Conservation (phyloP, 2,797 vertebrate genomes). For the Pangasius mekongensis region DNA sequence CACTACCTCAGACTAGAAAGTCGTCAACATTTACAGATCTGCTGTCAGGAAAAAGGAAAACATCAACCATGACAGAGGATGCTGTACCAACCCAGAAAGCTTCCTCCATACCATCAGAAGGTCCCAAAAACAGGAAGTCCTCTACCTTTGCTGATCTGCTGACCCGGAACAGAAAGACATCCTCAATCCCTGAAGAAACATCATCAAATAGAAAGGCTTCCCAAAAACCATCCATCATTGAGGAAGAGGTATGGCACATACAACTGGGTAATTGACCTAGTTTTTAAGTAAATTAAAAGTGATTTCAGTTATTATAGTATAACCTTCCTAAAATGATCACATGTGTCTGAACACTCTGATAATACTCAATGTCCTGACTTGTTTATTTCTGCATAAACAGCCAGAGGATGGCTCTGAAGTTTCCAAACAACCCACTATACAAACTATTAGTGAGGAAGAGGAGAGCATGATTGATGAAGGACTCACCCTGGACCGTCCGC, state of each 20-base stretch:
- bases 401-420: constrained; percentile 61
- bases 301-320: not conserved
- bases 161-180: constrained; percentile 66
- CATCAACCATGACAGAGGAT: constrained; percentile 60
- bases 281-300: not conserved
- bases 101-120: constrained; percentile 64
- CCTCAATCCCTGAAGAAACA: constrained; percentile 59
- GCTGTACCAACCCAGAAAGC: constrained; percentile 57
- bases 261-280: not conserved
- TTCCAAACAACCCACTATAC: constrained; percentile 67
- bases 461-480: constrained; percentile 75
- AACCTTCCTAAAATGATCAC: not conserved
- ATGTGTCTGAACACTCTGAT: not conserved
- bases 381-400: constrained; percentile 24
- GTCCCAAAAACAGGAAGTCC: constrained; percentile 58
- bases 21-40: constrained; percentile 71
- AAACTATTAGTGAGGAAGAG: constrained; percentile 73
- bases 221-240: constrained; percentile 70
- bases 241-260: constrained; percentile 69
- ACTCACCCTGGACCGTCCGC: constrained; percentile 80
- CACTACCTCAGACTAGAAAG: constrained; percentile 61
- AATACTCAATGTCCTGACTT: not conserved
- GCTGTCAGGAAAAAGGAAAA: constrained; percentile 67
- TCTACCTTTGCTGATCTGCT: constrained; percentile 72
- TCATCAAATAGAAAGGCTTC: constrained; percentile 40